Conservation (phyloP, 2,797 vertebrate species). For the Clarias pachynema region DNA sequence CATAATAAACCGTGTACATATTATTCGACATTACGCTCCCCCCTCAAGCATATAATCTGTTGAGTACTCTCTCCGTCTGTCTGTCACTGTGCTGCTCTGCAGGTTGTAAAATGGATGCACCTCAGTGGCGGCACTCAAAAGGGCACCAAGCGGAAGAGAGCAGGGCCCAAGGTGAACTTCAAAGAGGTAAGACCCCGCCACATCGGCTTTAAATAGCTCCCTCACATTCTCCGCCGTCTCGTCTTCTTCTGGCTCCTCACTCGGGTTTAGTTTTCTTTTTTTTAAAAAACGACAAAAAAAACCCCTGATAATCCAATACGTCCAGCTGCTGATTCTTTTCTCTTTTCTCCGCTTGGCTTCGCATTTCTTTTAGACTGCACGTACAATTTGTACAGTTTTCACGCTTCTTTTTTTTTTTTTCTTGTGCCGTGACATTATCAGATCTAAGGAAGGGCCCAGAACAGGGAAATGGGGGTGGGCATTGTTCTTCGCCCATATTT, state of each 20-base stretch:
- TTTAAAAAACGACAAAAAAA: background rate
- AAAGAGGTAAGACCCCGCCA: slow-evolving; percentile 83
- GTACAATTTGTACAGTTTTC: background rate
- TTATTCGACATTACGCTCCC: background rate
- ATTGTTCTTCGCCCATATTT: slow-evolving; percentile 3
- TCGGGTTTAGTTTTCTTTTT: background rate
- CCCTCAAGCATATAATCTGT: background rate
- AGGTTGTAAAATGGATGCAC: slow-evolving; percentile 93
- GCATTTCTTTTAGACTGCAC: background rate
- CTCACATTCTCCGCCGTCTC: background rate
- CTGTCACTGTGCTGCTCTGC: slow-evolving; percentile 47
- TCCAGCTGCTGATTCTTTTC: background rate
- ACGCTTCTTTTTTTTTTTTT: background rate
- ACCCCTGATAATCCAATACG: too few species aligned
- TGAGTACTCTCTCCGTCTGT: slow-evolving; percentile 6
- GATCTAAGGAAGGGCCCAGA: slow-evolving; percentile 35
- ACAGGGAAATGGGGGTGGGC: background rate
- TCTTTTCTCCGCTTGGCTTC: background rate
- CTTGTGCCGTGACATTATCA: slow-evolving; percentile 24
- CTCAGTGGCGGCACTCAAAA: slow-evolving; percentile 79
- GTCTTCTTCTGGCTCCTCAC: slow-evolving; percentile 3
- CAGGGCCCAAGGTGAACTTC: slow-evolving; percentile 76
- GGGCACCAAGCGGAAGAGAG: slow-evolving; percentile 83
- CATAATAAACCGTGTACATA: background rate
- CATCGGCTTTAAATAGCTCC: slow-evolving; percentile 56